Evolutionary conservation across 2,888 invertebrate genomes (phyloP).

Genomic region (Willowsia nigromaculata): DNA sequence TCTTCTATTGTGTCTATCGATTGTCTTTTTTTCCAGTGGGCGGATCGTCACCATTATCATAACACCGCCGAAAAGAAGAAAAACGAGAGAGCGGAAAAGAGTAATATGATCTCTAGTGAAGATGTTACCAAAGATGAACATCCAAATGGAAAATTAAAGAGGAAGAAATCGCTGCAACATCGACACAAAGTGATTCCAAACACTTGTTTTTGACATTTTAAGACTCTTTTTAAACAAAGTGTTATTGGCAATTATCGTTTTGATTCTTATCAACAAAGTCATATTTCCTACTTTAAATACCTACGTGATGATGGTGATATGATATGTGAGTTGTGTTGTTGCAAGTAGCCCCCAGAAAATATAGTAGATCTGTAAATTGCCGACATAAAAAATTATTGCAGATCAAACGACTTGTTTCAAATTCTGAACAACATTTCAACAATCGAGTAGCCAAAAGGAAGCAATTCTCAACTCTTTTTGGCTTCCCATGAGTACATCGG

Average conservation of each 20-base stretch:
- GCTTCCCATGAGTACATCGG: not conserved
- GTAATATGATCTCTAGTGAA: not conserved
- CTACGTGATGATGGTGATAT: no score
- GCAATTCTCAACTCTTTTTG: not conserved
- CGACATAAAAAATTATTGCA: not conserved
- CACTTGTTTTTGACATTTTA: not conserved
- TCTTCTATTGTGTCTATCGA: not conserved
- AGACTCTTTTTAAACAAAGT: not conserved
- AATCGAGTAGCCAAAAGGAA: no score
- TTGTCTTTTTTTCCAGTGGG: constrained; percentile 16
- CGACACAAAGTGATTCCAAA: not conserved
- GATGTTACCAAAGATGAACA: not conserved
- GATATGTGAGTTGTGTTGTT: no score
- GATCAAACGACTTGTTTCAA: not conserved
- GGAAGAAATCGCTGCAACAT: not conserved
- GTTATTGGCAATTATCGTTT: not conserved
- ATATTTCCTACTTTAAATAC: not conserved
- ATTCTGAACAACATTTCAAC: not conserved
- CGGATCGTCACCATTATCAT: not conserved
- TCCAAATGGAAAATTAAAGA: not conserved
- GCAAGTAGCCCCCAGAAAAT: not conserved
- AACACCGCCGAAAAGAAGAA: no score
- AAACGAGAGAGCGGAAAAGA: no score
- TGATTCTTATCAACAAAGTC: not conserved
- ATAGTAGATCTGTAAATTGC: not conserved